These are phyloP conservation scores for Oncorhynchus kisutch DNA, from an alignment of 2,113 vertebrate genomes.

Conservation along the genomic window DNA sequence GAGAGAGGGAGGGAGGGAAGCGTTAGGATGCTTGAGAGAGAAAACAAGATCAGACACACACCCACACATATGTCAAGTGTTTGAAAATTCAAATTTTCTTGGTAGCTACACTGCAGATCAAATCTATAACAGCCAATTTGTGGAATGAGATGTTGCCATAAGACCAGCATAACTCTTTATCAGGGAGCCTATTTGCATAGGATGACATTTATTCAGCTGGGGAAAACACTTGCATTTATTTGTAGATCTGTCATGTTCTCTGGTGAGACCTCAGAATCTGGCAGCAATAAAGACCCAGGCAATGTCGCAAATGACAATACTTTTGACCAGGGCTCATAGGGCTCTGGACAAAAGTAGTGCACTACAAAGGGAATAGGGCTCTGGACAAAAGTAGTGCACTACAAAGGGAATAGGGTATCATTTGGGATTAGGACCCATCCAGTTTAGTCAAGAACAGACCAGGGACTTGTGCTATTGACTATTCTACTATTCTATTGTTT, in stretches of 20 bases:
- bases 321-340: no score
- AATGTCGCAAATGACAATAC: no score
- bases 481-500: no score
- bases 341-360: no score
- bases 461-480: no score
- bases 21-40: neutral
- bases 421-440: no score
- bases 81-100: neutral
- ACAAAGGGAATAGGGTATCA: no score
- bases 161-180: slow-evolving; percentile 29
- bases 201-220: slow-evolving; percentile 43
- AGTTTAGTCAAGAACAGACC: no score
- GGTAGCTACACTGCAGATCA: slow-evolving; percentile 19
- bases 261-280: slow-evolving; percentile 30
- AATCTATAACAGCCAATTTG: slow-evolving; percentile 32
- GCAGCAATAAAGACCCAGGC: slow-evolving; percentile 14
- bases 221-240: slow-evolving; percentile 36
- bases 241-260: slow-evolving; percentile 40
- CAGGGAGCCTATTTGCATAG: slow-evolving; percentile 9
- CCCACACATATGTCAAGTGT: neutral
- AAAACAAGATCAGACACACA: neutral
- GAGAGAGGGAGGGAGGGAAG: slow-evolving; percentile 3
- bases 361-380: no score
- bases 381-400: no score
- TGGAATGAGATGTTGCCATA: slow-evolving; percentile 18